Evolutionary conservation across 2,888 invertebrate genomes (phyloP).

Genomic region (Ceraclea dissimilis): DNA sequence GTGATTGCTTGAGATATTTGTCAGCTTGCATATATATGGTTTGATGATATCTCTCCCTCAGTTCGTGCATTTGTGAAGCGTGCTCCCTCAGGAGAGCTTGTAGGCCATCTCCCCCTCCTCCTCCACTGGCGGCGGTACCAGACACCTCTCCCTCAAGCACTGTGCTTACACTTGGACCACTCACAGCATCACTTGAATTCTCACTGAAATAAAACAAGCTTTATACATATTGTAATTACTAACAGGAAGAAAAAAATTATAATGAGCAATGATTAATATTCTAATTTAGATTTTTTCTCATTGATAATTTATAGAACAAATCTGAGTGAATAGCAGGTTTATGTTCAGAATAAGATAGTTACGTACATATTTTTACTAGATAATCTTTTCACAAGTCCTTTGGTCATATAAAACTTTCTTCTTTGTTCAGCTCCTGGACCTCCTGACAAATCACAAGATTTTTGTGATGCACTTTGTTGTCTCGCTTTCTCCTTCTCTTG

Average conservation of each 20-base stretch:
- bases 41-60: constrained; percentile 80
- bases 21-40: constrained; percentile 68
- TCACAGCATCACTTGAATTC: constrained; percentile 4
- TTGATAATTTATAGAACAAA: too few relatives aligned
- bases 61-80: constrained; percentile 61
- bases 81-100: constrained; percentile 56
- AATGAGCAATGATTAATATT: background rate
- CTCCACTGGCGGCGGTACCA: constrained; percentile 19
- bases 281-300: background rate
- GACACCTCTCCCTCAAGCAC: constrained; percentile 31
- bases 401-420: constrained; percentile 67
- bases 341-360: too few relatives aligned
- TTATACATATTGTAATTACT: too few relatives aligned
- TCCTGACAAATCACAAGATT: constrained; percentile 48
- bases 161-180: constrained; percentile 38
- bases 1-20: constrained; percentile 71
- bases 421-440: constrained; percentile 45
- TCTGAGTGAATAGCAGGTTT: too few relatives aligned
- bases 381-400: constrained; percentile 65
- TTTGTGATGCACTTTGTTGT: constrained; percentile 47
- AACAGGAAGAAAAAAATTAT: background rate
- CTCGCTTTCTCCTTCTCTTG: constrained; percentile 70
- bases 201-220: background rate
- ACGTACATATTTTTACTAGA: constrained; percentile 77
- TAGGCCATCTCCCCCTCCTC: constrained; percentile 28